Conservation (phyloP, 2,113 vertebrate genomes). For the Scopus umbretta region DNA sequence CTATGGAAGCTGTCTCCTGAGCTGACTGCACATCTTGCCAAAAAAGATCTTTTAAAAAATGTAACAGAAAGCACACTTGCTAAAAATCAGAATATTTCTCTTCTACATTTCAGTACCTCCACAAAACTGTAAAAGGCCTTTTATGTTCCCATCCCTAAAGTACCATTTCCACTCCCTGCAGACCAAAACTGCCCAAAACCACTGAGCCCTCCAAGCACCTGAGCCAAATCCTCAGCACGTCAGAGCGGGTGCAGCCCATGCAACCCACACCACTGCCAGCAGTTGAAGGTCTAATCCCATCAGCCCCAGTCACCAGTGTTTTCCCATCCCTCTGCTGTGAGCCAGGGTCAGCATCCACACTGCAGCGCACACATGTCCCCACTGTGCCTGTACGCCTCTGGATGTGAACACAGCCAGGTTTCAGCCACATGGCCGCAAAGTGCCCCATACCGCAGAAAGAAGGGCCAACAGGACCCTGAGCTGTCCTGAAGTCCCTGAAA, state of each 20-base stretch:
- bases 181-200: neutral
- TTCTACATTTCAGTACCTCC: neutral
- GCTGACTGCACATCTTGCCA: neutral
- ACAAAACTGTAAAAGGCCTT: neutral
- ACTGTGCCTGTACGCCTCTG: neutral
- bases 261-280: neutral
- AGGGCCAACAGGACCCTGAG: neutral
- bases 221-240: accelerated
- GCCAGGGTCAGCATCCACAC: neutral
- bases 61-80: neutral
- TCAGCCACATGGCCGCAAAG: neutral
- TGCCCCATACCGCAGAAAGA: accelerated
- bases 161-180: neutral
- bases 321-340: neutral
- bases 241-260: neutral
- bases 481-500: accelerated
- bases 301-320: neutral
- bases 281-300: neutral
- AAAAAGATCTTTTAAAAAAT: neutral
- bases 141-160: neutral
- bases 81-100: neutral
- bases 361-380: accelerated
- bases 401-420: neutral
- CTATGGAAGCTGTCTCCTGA: neutral
- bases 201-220: neutral